Evolutionary conservation across 2,113 vertebrate genomes (phyloP).

Genomic region (Rissa tridactyla): DNA sequence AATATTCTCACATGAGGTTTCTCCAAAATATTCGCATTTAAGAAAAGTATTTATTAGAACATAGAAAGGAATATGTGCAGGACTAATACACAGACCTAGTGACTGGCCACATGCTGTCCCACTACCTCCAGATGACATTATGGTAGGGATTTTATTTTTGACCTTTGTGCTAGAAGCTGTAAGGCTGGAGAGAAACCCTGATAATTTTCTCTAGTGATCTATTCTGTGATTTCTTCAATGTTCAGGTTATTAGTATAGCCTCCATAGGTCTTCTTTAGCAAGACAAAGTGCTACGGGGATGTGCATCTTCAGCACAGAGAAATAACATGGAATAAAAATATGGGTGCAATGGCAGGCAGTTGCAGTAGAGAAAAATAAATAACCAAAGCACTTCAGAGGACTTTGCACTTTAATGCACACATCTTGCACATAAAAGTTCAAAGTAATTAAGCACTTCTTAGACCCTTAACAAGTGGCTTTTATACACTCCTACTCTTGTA

Average conservation of each 20-base stretch:
- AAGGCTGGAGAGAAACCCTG: neutral
- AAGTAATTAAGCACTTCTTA: neutral
- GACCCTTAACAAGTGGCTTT: neutral
- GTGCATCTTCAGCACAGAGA: neutral
- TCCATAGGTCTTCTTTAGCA: neutral
- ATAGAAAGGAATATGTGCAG: neutral
- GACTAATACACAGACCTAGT: neutral
- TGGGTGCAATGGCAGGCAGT: neutral
- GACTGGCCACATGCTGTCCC: neutral
- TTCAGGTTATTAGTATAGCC: neutral
- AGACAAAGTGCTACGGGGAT: neutral
- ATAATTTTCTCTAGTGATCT: neutral
- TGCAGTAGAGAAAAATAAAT: neutral
- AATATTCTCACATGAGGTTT: neutral
- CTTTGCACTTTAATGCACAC: neutral
- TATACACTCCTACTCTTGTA: neutral
- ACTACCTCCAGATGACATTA: neutral
- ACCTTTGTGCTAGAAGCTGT: neutral
- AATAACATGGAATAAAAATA: neutral
- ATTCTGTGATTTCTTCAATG: neutral
- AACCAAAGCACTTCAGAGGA: neutral
- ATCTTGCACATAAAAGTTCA: neutral
- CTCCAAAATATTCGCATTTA: neutral
- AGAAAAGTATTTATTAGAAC: neutral
- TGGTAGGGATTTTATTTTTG: neutral